phyloP scores from a whole-genome alignment of 2,797 vertebrate genomes.

The Scolopax bukidnonensis region DNA sequence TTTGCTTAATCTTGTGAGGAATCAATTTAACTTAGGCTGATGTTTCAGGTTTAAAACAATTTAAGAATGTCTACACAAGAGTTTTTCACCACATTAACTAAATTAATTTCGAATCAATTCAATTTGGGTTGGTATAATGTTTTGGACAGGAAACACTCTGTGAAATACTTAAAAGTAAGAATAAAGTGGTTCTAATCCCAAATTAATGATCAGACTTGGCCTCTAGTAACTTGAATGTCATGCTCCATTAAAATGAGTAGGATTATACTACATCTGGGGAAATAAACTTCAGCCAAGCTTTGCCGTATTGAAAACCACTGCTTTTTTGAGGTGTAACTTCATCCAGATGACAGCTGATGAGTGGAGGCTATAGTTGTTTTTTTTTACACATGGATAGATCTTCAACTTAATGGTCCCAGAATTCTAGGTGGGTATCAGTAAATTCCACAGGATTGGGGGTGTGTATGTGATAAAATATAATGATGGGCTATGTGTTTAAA shows the following conservation, averaged over 20 bases:
- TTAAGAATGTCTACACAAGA: not conserved
- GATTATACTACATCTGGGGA: not conserved
- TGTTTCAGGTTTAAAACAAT: slow-evolving; percentile 24
- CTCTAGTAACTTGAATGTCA: not conserved
- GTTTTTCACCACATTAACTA: not conserved
- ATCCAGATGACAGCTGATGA: not conserved
- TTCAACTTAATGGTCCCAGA: not conserved
- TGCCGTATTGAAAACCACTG: not conserved
- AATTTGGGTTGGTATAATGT: not conserved
- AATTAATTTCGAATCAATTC: slow-evolving; percentile 30
- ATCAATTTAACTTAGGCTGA: slow-evolving; percentile 1
- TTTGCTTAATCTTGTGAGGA: slow-evolving; percentile 17
- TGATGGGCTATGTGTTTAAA: not conserved
- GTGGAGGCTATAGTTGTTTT: not conserved
- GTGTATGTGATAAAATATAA: not conserved
- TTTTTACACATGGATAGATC: not conserved
- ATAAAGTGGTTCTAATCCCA: slow-evolving; percentile 12
- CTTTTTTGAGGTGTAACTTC: not conserved
- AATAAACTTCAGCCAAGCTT: not conserved
- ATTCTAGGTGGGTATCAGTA: not conserved
- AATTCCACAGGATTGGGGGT: not conserved
- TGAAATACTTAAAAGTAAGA: slow-evolving; percentile 22
- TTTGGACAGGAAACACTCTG: not conserved
- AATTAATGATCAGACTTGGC: slow-evolving; percentile 1
- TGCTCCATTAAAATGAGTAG: not conserved